phyloP scores from a whole-genome alignment of 1,140 invertebrate species.

The Campoletis sonorensis region DNA sequence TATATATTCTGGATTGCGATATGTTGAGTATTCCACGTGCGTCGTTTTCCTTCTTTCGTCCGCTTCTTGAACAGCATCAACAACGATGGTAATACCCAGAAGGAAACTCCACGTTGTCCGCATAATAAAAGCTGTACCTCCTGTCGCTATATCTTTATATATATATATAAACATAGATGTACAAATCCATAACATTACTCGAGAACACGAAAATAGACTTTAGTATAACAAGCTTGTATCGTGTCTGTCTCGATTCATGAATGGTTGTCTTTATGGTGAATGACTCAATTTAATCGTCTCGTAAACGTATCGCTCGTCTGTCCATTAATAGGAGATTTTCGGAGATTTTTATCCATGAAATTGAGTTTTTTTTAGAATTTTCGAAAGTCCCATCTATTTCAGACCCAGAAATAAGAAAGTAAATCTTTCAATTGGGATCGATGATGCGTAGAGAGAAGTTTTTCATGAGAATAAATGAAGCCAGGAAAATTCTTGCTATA shows the following conservation, averaged over 20 bases:
- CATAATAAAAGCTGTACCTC: conserved; percentile 42
- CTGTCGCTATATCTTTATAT: not conserved
- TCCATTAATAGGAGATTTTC: too few relatives aligned
- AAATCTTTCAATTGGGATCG: too few relatives aligned
- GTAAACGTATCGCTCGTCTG: not conserved
- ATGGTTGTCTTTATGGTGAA: not conserved
- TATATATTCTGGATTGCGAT: not conserved
- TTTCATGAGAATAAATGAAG: too few relatives aligned
- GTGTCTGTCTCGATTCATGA: not conserved
- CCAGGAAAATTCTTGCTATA: too few relatives aligned
- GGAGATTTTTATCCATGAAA: too few relatives aligned
- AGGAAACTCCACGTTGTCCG: conserved; percentile 41
- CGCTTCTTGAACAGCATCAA: conserved; percentile 32
- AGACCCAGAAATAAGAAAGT: too few relatives aligned
- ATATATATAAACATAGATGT: conserved; percentile 11
- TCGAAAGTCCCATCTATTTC: too few relatives aligned
- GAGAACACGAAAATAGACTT: not conserved
- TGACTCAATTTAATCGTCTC: not conserved
- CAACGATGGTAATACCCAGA: conserved; percentile 34
- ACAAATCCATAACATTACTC: conserved; percentile 18
- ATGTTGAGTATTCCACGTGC: conserved; percentile 32
- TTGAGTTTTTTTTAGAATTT: too few relatives aligned
- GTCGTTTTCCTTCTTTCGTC: conserved; percentile 42
- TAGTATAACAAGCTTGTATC: not conserved
- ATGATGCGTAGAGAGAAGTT: too few relatives aligned